phyloP scores from a whole-genome alignment of 2,797 vertebrate genomes.

The Onychomys arenicola region DNA sequence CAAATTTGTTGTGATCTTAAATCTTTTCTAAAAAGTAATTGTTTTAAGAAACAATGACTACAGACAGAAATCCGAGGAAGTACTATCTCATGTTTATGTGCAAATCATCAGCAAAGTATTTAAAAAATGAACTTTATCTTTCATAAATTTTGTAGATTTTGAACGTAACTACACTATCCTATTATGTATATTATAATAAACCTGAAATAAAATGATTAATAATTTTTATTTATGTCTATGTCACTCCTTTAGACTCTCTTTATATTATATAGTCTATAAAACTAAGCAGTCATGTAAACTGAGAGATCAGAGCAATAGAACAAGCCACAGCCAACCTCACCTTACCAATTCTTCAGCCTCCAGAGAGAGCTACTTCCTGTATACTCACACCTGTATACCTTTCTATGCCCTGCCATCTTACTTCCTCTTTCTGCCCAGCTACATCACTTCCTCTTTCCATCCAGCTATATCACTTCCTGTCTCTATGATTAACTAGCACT shows the following conservation, averaged over 20 bases:
- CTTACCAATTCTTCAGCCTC: too few species aligned
- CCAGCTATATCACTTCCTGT: too few species aligned
- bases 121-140: slow-evolving; percentile 20
- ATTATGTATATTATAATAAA: neutral
- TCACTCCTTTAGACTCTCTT: slow-evolving; percentile 8
- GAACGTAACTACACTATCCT: neutral
- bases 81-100: neutral
- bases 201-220: neutral
- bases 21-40: neutral
- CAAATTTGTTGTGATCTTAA: neutral
- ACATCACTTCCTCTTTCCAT: too few species aligned
- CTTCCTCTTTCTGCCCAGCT: too few species aligned
- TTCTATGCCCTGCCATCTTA: too few species aligned
- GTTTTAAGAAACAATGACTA: neutral
- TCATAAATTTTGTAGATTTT: neutral
- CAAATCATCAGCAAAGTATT: neutral
- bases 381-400: too few species aligned
- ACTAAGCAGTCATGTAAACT: neutral
- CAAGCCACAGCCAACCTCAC: too few species aligned
- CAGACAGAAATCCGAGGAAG: neutral
- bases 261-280: neutral
- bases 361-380: too few species aligned
- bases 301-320: too few species aligned
- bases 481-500: too few species aligned
- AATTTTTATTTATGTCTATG: slow-evolving; percentile 42